phyloP scores from a whole-genome alignment of 2,888 invertebrate species.

The Acleris emargana region DNA sequence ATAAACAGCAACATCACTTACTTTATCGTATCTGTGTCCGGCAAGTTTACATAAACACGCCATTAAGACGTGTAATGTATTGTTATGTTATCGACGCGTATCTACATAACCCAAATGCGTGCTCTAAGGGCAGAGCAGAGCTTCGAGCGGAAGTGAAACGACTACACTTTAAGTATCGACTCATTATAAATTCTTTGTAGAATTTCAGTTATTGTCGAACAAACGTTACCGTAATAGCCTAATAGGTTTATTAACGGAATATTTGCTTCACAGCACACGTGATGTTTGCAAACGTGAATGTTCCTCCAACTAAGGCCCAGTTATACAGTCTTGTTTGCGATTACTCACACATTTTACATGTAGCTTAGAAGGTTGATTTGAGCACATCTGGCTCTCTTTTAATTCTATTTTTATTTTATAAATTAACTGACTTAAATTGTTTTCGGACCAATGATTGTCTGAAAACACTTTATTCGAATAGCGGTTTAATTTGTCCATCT shows the following conservation, averaged over 20 bases:
- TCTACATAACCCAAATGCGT: slow-evolving; percentile 24
- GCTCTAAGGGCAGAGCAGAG: slow-evolving; percentile 12
- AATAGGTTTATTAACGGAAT: neutral
- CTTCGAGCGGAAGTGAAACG: slow-evolving; percentile 6
- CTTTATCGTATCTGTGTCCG: slow-evolving; percentile 10
- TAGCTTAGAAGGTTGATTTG: slow-evolving; percentile 25
- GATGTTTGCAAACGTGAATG: slow-evolving; percentile 46
- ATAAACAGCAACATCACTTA: neutral
- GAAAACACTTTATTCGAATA: neutral
- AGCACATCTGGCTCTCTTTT: slow-evolving; percentile 18
- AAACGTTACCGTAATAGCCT: neutral
- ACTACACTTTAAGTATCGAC: neutral
- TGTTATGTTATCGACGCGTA: slow-evolving; percentile 23
- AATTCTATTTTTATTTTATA: slow-evolving; percentile 10
- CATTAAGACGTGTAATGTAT: slow-evolving; percentile 14
- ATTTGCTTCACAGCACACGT: slow-evolving; percentile 29
- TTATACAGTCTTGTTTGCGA: slow-evolving; percentile 32
- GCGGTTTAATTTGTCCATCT: neutral
- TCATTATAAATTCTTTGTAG: too few species aligned
- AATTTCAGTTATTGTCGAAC: too few species aligned
- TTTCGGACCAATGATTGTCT: neutral
- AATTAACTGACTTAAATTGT: neutral
- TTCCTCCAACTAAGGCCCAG: slow-evolving; percentile 40
- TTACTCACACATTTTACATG: slow-evolving; percentile 29
- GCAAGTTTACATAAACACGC: slow-evolving; percentile 18